A percentile compares a stretch with the other conserved stretches of the same genome.
These are phyloP conservation scores for Phalera bucephala DNA, from an alignment of 2,888 invertebrate genomes.

Conservation along the genomic window DNA sequence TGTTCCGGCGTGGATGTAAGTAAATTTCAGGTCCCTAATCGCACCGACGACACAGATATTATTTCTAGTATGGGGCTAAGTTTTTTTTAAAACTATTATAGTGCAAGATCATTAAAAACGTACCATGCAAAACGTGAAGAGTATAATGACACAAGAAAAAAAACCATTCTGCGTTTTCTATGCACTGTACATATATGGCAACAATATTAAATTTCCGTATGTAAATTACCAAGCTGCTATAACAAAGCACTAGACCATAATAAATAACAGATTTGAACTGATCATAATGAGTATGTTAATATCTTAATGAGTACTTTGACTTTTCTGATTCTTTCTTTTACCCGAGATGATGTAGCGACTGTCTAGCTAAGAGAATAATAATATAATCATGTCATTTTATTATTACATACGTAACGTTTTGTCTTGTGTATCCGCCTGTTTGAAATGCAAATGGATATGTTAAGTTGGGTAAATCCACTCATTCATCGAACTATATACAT, in stretches of 20 bases:
- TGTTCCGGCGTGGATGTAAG: too few relatives aligned
- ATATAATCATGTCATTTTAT: conserved; percentile 2
- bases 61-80: too few relatives aligned
- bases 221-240: too few relatives aligned
- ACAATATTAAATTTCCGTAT: too few relatives aligned
- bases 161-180: too few relatives aligned
- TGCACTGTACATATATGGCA: too few relatives aligned
- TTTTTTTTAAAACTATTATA: too few relatives aligned
- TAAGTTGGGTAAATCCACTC: conserved; percentile 18
- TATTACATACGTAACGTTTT: conserved; percentile 3
- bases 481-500: conserved; percentile 11
- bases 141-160: too few relatives aligned
- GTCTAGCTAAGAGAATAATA: neutral
- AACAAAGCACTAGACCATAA: neutral
- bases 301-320: neutral
- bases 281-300: neutral
- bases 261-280: neutral
- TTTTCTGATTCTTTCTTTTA: neutral
- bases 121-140: too few relatives aligned
- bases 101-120: too few relatives aligned
- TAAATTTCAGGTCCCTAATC: too few relatives aligned
- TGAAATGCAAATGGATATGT: conserved; percentile 13
- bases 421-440: conserved; percentile 5
- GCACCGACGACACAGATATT: too few relatives aligned
- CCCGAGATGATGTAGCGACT: neutral